These are phyloP conservation scores for Cacoxenus indagator DNA, from an alignment of 2,888 invertebrate genomes.

Conservation along the genomic window DNA sequence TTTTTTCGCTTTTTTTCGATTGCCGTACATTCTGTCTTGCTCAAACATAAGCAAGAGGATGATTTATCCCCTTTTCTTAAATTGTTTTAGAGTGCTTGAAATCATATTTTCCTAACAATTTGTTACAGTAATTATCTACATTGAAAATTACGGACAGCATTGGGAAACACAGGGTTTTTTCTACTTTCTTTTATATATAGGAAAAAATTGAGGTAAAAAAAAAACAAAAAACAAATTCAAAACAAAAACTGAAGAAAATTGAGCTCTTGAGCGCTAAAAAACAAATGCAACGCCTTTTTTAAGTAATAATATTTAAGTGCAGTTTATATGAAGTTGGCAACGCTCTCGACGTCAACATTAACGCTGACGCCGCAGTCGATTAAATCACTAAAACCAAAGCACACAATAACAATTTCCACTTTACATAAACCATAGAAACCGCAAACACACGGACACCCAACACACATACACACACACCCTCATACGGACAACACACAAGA, in stretches of 20 bases:
- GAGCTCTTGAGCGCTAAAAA: neutral
- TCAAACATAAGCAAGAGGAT: too few relatives aligned
- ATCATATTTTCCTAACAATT: too few relatives aligned
- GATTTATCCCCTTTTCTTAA: too few relatives aligned
- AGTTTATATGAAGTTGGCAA: neutral
- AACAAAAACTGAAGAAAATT: neutral
- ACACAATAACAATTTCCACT: slow-evolving; percentile 20
- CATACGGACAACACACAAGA: neutral
- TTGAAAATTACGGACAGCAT: too few relatives aligned
- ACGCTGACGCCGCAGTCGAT: neutral
- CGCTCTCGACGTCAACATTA: neutral
- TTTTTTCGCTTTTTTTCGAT: too few relatives aligned
- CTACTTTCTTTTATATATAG: neutral
- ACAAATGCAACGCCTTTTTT: neutral
- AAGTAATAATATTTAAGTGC: slow-evolving; percentile 16
- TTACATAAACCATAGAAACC: slow-evolving; percentile 30
- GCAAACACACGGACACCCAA: slow-evolving; percentile 25
- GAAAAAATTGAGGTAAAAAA: neutral
- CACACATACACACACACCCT: neutral
- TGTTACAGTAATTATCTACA: too few relatives aligned
- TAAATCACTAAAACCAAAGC: slow-evolving; percentile 16
- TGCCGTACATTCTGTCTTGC: too few relatives aligned
- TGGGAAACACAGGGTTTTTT: too few relatives aligned
- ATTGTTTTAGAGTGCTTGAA: too few relatives aligned
- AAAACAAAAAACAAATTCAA: neutral